Evolutionary conservation across 2,797 vertebrate genomes (phyloP).

Genomic region (Brachymystax lenok): DNA sequence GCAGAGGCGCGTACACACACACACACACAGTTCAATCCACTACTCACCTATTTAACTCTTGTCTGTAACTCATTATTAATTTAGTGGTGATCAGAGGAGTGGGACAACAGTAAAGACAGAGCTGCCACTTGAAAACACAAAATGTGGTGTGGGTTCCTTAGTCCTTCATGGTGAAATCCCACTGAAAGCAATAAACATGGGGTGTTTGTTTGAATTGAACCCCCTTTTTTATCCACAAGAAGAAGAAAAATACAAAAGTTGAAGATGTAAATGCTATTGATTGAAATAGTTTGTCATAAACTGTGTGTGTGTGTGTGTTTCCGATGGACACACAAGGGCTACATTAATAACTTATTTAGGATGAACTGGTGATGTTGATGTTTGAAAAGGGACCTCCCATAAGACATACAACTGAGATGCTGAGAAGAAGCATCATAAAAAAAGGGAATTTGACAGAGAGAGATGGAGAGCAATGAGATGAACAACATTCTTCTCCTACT

Average conservation of each 20-base stretch:
- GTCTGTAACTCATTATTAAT: constrained; percentile 80
- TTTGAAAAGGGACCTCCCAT: constrained; percentile 48
- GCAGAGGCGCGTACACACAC: constrained; percentile 17
- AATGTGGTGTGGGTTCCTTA: constrained; percentile 68
- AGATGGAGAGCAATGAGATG: constrained; percentile 47
- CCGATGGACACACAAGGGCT: constrained; percentile 39
- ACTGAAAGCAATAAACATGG: constrained; percentile 55
- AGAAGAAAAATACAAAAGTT: constrained; percentile 39
- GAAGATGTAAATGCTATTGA: constrained; percentile 46
- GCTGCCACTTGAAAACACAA: constrained; percentile 54
- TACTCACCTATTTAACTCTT: constrained; percentile 82
- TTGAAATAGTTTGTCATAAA: constrained; percentile 37
- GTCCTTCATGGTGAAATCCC: constrained; percentile 71
- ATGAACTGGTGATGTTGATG: constrained; percentile 29
- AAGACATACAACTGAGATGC: constrained; percentile 54
- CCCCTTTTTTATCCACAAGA: constrained; percentile 58
- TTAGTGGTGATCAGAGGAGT: constrained; percentile 72
- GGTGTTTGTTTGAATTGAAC: constrained; percentile 44
- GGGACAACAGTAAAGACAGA: constrained; percentile 73
- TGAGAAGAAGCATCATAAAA: constrained; percentile 45
- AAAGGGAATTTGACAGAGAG: constrained; percentile 42
- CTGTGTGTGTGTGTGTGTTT: constrained; percentile 28
- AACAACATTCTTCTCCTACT: neutral
- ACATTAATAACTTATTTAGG: constrained; percentile 34
- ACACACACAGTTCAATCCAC: constrained; percentile 54